phyloP scores from a whole-genome alignment of 2,888 invertebrate species.

The Rosalia funebris region DNA sequence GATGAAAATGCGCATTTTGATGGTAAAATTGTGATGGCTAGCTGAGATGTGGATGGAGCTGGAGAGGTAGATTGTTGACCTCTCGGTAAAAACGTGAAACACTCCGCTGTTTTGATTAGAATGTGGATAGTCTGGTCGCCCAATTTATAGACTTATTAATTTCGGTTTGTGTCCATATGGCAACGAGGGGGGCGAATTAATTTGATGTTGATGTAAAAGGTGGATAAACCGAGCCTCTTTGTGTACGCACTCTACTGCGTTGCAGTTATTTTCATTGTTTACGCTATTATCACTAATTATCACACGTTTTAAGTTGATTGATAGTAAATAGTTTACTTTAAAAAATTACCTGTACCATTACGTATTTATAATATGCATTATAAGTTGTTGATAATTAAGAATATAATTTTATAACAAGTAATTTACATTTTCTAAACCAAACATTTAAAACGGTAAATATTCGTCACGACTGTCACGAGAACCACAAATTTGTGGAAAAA shows the following conservation, averaged over 20 bases:
- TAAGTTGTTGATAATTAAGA: too few relatives aligned
- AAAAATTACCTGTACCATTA: too few relatives aligned
- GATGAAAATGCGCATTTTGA: slow-evolving; percentile 31
- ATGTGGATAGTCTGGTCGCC: not conserved
- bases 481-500: too few relatives aligned
- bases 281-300: not conserved
- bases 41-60: slow-evolving; percentile 27
- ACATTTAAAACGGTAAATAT: too few relatives aligned
- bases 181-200: not conserved
- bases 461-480: too few relatives aligned
- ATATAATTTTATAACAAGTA: too few relatives aligned
- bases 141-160: not conserved
- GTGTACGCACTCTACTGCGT: not conserved
- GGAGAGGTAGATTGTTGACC: slow-evolving; percentile 53
- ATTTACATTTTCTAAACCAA: too few relatives aligned
- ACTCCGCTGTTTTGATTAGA: not conserved
- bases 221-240: not conserved
- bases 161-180: not conserved
- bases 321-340: too few relatives aligned
- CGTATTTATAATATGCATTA: too few relatives aligned
- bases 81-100: slow-evolving; percentile 21
- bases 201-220: not conserved
- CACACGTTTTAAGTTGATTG: too few relatives aligned
- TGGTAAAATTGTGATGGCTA: slow-evolving; percentile 25
- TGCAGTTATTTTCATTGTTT: not conserved